Conservation (phyloP, 2,797 vertebrate genomes). For the Epinephelus coioides region DNA sequence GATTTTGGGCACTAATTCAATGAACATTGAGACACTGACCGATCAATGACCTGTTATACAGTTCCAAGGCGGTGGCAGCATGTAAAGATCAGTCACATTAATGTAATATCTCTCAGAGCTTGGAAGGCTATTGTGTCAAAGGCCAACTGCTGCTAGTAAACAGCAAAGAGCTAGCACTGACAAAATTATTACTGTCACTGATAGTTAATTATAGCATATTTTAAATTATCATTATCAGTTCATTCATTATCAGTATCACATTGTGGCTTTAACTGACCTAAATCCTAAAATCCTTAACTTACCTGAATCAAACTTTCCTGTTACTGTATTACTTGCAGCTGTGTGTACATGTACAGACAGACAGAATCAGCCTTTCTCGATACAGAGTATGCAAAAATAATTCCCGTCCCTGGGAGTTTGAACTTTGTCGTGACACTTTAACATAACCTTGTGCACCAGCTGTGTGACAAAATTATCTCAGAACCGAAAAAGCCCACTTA, state of each 20-base stretch:
- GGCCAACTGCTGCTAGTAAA: neutral
- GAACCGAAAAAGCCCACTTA: neutral
- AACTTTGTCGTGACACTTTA: neutral
- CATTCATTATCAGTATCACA: neutral
- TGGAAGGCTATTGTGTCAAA: neutral
- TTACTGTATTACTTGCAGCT: too few species aligned
- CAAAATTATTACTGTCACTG: neutral
- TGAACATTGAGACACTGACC: constrained; percentile 54
- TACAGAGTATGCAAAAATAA: neutral
- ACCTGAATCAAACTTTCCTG: neutral
- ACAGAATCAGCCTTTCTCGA: neutral
- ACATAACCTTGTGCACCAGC: neutral
- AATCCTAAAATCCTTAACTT: neutral
- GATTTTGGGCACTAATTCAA: constrained; percentile 64
- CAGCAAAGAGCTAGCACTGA: neutral
- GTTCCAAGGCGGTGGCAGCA: constrained; percentile 20
- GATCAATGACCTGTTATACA: constrained; percentile 60
- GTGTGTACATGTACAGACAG: neutral
- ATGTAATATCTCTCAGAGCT: constrained; percentile 22
- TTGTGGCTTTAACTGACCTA: neutral
- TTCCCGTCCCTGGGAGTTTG: neutral
- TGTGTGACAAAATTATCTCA: neutral
- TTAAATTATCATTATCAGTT: neutral
- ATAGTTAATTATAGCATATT: neutral
- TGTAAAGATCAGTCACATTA: constrained; percentile 55